Conservation (phyloP, 2,797 vertebrate genomes). For the Coregonus suidteri region DNA sequence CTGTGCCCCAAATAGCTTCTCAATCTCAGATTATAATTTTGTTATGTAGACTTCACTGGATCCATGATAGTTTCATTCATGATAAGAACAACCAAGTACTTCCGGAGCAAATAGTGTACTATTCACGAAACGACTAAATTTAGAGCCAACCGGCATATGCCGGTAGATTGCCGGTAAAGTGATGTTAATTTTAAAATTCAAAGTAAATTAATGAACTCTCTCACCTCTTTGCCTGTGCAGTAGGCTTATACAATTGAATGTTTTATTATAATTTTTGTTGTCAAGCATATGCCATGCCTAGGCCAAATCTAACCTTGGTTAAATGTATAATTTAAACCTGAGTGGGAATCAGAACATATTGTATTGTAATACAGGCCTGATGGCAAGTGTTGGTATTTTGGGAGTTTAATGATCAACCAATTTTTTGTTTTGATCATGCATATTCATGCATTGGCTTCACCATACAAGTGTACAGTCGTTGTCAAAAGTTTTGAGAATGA, state of each 20-base stretch:
- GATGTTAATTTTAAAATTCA: too few species aligned
- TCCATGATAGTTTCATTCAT: slow-evolving; percentile 56
- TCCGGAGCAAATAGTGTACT: slow-evolving; percentile 55
- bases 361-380: too few species aligned
- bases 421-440: too few species aligned
- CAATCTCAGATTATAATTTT: not conserved
- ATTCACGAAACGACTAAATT: slow-evolving; percentile 38
- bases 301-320: not conserved
- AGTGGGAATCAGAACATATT: not conserved
- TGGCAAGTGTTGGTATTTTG: not conserved
- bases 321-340: not conserved
- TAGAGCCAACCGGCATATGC: too few species aligned
- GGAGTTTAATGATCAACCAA: not conserved
- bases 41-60: not conserved
- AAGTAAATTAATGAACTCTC: too few species aligned
- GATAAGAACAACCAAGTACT: slow-evolving; percentile 61
- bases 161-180: too few species aligned
- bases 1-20: not conserved
- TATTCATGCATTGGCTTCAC: too few species aligned
- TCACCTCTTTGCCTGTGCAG: not conserved
- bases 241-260: not conserved
- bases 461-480: too few species aligned
- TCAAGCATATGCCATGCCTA: not conserved
- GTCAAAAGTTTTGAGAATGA: too few species aligned
- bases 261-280: not conserved